phyloP scores from a whole-genome alignment of 2,113 vertebrate genomes.

The Sinocyclocheilus anshuiensis region DNA sequence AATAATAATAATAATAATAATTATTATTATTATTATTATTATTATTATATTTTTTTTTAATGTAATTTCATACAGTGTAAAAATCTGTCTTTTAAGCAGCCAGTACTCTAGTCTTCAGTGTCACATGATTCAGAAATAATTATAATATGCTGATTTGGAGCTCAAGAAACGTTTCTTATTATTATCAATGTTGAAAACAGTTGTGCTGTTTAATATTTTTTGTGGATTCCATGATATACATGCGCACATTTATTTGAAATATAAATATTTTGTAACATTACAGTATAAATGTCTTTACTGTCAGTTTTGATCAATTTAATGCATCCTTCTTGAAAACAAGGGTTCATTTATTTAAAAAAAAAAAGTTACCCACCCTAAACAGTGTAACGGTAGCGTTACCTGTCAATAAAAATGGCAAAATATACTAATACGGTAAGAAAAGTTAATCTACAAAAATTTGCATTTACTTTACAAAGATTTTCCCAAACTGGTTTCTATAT shows the following conservation, averaged over 20 bases:
- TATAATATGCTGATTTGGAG: not conserved
- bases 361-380: not conserved
- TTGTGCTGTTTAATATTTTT: not conserved
- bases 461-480: not conserved
- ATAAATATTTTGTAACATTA: not conserved
- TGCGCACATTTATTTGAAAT: not conserved
- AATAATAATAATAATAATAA: no score
- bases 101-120: not conserved
- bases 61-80: not conserved
- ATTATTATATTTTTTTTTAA: not conserved
- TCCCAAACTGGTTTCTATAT: not conserved
- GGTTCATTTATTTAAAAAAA: no score
- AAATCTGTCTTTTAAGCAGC: not conserved
- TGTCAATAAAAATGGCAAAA: not conserved
- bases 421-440: not conserved
- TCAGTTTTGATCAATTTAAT: not conserved
- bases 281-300: not conserved
- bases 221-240: not conserved
- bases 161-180: not conserved
- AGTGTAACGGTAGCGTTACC: not conserved
- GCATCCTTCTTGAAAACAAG: not conserved
- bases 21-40: no score
- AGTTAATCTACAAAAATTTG: not conserved
- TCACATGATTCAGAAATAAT: not conserved
- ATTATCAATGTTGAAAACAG: not conserved